A percentile compares a stretch with the other conserved stretches of the same genome.
These are phyloP conservation scores for Bufotes viridis DNA, from an alignment of 2,797 vertebrate species.

Conservation along the genomic window DNA sequence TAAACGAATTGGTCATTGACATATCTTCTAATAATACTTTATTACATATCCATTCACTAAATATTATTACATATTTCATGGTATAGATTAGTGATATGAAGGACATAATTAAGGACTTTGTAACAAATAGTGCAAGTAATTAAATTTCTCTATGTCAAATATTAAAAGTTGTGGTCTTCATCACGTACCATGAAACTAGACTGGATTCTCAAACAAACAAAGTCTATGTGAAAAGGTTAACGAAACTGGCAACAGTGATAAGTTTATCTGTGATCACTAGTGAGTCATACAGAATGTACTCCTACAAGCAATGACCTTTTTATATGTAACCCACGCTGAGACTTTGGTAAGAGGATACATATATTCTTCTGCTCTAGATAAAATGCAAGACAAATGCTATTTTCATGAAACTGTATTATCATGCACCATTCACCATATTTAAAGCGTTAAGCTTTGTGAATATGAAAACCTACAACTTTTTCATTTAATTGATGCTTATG, in stretches of 20 bases:
- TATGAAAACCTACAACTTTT: neutral
- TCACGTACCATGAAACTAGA: conserved; percentile 54
- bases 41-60: too few relatives aligned
- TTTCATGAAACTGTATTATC: conserved; percentile 1
- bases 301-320: conserved; percentile 88
- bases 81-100: neutral
- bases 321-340: conserved; percentile 79
- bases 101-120: neutral
- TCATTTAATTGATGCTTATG: neutral
- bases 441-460: too few relatives aligned
- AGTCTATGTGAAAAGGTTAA: conserved; percentile 72
- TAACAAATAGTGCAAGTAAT: neutral
- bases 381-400: conserved; percentile 9
- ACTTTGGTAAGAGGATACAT: conserved; percentile 64
- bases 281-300: conserved; percentile 87
- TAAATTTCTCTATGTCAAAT: conserved; percentile 43
- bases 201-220: conserved; percentile 65
- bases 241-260: conserved; percentile 76
- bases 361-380: conserved; percentile 15
- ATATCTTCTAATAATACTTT: neutral
- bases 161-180: conserved; percentile 43
- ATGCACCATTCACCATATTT: neutral
- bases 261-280: conserved; percentile 77
- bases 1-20: neutral
- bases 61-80: neutral